phyloP scores from a whole-genome alignment of 2,888 invertebrate genomes.

The Penaeus monodon region DNA sequence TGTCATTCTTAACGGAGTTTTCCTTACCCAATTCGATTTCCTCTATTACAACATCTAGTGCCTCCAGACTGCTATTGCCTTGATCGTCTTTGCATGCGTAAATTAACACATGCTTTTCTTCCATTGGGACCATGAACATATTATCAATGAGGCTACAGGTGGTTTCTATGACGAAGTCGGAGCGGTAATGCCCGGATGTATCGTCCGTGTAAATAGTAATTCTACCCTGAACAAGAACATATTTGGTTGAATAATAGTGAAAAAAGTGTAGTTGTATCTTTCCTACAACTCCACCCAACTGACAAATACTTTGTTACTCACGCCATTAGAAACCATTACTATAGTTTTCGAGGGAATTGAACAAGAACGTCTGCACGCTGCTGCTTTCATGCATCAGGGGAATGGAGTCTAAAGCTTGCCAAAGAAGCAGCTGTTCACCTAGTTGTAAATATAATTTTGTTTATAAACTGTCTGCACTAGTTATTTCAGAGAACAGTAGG shows the following conservation, averaged over 20 bases:
- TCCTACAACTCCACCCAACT: no score
- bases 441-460: background rate
- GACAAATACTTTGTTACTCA: background rate
- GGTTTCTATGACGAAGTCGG: constrained; percentile 6
- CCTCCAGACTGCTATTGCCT: no score
- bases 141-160: background rate
- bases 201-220: constrained; percentile 43
- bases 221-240: background rate
- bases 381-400: background rate
- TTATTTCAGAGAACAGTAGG: background rate
- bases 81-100: constrained; percentile 13
- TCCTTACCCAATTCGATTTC: no score
- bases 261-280: no score
- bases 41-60: no score
- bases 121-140: constrained; percentile 13
- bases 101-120: background rate
- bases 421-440: constrained; percentile 11
- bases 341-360: constrained; percentile 23
- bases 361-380: constrained; percentile 26
- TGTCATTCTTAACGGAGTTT: no score
- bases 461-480: background rate
- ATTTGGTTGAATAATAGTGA: background rate
- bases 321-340: background rate
- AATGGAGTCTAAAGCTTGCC: constrained; percentile 31
- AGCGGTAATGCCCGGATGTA: constrained; percentile 26